Evolutionary conservation across 2,113 vertebrate species (phyloP), one percentile per base, ranked within the genome.

Genomic region (Pterocles burchelli): DNA sequence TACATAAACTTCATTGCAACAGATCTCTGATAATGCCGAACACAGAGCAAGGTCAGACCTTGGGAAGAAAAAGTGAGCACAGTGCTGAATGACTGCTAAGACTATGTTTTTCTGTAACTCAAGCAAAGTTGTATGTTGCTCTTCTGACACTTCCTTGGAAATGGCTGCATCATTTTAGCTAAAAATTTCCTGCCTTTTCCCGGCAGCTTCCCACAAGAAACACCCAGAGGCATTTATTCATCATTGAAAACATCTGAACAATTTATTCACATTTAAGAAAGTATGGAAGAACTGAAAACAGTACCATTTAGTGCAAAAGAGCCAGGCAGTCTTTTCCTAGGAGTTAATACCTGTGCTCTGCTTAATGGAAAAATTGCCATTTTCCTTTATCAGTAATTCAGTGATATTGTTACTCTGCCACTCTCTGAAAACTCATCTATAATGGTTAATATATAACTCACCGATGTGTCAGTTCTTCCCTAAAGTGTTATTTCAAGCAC

Each of bases 401-500:
- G 26, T 28, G 33, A 74, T 59, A n/a, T 16, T 67, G 46, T 67
- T 61, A 55, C 34, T n/a, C 79, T 59, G n/a, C 61, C 52, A 45
- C 33, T 63, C 51, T 76, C 45, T 33, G 51, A 59, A 86, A 85
- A 75, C 79, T 88, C 65, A 78, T 38, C 48, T 48, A 1, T 38
- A 76, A 48, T 7, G 6, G 92, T 95, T 96, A 95, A 91, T 92
- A 57, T 75, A 17, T 93, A 93, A 94, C 83, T 81, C 52, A 46
- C 31, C 11, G 2, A 84, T 67, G 88, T 88, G 92, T 77, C 92
- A 43, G 19, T 84, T 86, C 78, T 93, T 89, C 96, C 93, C 73
- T 68, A 31, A 84, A 84, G 68, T 7, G 8, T 61, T 83, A 85
- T 52, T 94, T 85, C 63, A 80, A 82, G 75, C 74, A 66, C 38